These are phyloP conservation scores for Tetrax tetrax DNA, from an alignment of 2,113 vertebrate genomes.

Conservation along the genomic window DNA sequence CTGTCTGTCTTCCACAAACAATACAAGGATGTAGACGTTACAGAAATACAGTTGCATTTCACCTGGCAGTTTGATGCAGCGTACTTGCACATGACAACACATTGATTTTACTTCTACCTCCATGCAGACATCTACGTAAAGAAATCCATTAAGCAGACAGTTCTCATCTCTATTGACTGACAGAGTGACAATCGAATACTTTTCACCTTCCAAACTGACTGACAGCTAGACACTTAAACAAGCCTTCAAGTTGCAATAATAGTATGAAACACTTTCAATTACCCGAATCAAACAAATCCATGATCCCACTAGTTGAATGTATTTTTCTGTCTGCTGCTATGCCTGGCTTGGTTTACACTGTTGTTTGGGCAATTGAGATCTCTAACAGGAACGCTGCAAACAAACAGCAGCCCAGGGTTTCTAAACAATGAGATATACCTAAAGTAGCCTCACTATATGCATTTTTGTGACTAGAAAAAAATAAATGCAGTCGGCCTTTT, in stretches of 20 bases:
- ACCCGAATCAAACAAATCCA: constrained; percentile 97
- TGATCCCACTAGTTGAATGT: constrained; percentile 87
- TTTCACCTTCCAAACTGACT: constrained; percentile 93
- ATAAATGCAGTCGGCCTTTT: neutral
- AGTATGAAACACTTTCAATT: constrained; percentile 98
- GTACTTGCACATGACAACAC: constrained; percentile 94
- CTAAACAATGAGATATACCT: constrained; percentile 50
- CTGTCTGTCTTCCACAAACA: constrained; percentile 77
- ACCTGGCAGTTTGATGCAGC: constrained; percentile 89
- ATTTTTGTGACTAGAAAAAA: constrained; percentile 40
- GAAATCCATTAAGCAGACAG: constrained; percentile 99
- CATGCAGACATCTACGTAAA: constrained; percentile 92
- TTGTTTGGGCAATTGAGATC: constrained; percentile 70
- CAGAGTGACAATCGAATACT: constrained; percentile 97
- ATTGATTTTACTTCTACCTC: constrained; percentile 97
- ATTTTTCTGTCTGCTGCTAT: constrained; percentile 79
- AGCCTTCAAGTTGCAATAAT: constrained; percentile 96
- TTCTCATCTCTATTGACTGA: constrained; percentile 99
- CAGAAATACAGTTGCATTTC: constrained; percentile 85
- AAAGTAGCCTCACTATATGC: neutral
- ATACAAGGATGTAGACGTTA: constrained; percentile 78
- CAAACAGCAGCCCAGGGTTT: constrained; percentile 45
- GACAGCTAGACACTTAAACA: constrained; percentile 97
- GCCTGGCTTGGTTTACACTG: constrained; percentile 76
- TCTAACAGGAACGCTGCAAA: constrained; percentile 61